These are phyloP conservation scores for Aricia agestis DNA, from an alignment of 1,140 invertebrate species.

Conservation along the genomic window DNA sequence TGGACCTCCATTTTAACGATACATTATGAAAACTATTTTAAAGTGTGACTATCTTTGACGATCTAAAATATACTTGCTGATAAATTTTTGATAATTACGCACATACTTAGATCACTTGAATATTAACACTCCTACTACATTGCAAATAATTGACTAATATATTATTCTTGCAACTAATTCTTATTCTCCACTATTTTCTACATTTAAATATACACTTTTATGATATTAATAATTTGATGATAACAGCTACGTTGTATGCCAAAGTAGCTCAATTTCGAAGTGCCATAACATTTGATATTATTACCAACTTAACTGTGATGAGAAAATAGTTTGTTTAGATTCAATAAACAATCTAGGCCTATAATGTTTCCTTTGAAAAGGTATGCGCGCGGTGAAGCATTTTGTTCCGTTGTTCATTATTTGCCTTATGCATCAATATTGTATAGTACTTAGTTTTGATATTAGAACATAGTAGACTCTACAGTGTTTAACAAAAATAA, in stretches of 20 bases:
- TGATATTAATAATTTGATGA: background rate
- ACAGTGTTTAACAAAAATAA: no score
- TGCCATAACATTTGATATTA: slow-evolving; percentile 1
- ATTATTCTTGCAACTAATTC: background rate
- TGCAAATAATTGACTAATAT: background rate
- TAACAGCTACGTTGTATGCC: background rate
- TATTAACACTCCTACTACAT: background rate
- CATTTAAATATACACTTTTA: background rate
- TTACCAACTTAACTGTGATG: slow-evolving; percentile 4
- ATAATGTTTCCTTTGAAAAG: background rate
- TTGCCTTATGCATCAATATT: no score
- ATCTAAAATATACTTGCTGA: no score
- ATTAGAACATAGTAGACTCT: no score
- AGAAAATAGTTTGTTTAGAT: slow-evolving; percentile 7
- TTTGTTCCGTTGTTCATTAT: no score
- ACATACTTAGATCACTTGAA: background rate
- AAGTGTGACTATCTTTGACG: no score
- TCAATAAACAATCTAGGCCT: slow-evolving; percentile 9
- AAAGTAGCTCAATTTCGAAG: background rate
- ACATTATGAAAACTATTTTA: no score
- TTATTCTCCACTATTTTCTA: background rate
- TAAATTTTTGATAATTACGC: background rate
- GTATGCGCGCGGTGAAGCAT: no score
- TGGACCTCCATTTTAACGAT: no score
- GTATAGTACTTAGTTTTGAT: no score